Conservation (phyloP, 2,888 invertebrate species). For the Geotrupes spiniger region DNA sequence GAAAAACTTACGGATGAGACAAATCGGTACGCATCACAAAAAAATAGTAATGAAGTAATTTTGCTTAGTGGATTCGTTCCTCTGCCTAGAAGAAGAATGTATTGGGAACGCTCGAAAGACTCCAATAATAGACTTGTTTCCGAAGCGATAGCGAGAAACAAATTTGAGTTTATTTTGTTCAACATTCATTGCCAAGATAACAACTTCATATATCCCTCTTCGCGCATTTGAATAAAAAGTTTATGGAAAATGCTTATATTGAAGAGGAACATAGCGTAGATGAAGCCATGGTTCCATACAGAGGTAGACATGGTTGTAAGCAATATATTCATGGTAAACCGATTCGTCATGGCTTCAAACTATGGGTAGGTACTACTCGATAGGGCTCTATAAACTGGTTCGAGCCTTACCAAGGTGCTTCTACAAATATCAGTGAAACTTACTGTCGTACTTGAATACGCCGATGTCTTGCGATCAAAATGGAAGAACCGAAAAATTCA, state of each 20-base stretch:
- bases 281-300: no score
- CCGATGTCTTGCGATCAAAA: not conserved
- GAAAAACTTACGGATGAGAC: not conserved
- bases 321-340: constrained; percentile 2
- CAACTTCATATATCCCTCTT: no score
- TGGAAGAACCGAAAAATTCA: no score
- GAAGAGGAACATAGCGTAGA: no score
- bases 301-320: constrained; percentile 3
- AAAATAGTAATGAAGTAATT: not conserved
- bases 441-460: constrained; percentile 2
- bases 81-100: not conserved
- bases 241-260: no score
- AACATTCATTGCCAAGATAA: constrained; percentile 2
- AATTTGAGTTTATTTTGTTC: constrained; percentile 1
- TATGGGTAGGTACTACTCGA: not conserved
- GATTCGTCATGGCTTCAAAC: not conserved
- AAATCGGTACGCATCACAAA: not conserved
- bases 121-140: not conserved
- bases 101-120: not conserved
- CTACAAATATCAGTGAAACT: no score
- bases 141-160: constrained; percentile 3
- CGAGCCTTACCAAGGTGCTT: constrained; percentile 4
- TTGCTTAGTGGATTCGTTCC: not conserved
- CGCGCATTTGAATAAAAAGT: no score
- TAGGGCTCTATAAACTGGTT: not conserved